Evolutionary conservation across 2,797 vertebrate species (phyloP).

Genomic region (Siniperca undulata): DNA sequence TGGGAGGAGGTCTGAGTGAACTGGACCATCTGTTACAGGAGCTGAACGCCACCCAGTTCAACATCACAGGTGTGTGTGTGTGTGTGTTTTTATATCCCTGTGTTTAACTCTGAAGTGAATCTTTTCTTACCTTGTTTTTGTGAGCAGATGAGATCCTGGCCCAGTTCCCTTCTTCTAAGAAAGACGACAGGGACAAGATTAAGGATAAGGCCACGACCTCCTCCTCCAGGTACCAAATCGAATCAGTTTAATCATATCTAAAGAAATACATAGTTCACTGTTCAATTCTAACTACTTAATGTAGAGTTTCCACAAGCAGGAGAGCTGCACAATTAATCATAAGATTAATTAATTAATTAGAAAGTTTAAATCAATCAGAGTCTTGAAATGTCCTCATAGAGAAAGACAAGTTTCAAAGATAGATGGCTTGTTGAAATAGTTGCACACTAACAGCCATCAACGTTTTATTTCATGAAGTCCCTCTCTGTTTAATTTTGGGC

Average conservation of each 20-base stretch:
- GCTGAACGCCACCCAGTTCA: conserved; percentile 94
- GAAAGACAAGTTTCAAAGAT: not conserved
- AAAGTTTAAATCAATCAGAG: not conserved
- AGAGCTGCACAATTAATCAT: not conserved
- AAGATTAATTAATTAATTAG: not conserved
- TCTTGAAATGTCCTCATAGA: too few relatives aligned
- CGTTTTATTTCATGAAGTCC: not conserved
- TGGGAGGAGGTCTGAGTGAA: conserved; percentile 92
- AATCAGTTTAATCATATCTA: not conserved
- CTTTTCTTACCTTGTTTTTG: conserved; percentile 26
- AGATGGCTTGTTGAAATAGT: not conserved
- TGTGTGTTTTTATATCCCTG: not conserved
- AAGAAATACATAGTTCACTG: not conserved
- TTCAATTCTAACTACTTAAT: not conserved
- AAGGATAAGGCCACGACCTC: conserved; percentile 76
- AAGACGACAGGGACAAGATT: conserved; percentile 83
- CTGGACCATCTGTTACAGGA: conserved; percentile 93
- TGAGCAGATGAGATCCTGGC: conserved; percentile 93
- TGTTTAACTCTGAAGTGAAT: not conserved
- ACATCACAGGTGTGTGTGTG: conserved; percentile 88
- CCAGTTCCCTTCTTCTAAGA: conserved; percentile 90
- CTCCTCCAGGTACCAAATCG: conserved; percentile 71
- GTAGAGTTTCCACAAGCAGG: conserved; percentile 4
- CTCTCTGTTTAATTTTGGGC: not conserved
- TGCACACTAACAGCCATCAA: not conserved